Base-by-base conservation (phyloP, 2,888 invertebrate species). In the Ceramica pisi region DNA sequence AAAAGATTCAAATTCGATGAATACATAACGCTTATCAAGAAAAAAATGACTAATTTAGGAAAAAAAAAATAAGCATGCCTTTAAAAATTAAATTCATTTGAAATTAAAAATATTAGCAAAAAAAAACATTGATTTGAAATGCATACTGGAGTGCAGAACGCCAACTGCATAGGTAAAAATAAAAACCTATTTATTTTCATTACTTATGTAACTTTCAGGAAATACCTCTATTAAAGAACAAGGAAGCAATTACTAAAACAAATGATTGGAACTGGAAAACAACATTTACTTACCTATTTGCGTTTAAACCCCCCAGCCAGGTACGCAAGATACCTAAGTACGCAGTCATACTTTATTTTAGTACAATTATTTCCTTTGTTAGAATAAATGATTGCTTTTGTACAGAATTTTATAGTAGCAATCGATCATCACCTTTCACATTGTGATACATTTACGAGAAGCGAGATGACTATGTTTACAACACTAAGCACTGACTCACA, bases 381-480 rank as follows among this genome's bases (percentile, higher is more conserved):
- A 19, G 7, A 65, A 57, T 9, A 26, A 23, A 41, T 41, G 7
- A 61, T 46, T 41, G 38, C 35, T 26, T 51, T 41, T 41, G 38
- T 35, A 23, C 21, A 56, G 67, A 51, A 51, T 21, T 12, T 31
- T 60, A 46, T 38, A n/a, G 56, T 23, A 38, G 26, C 21, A 26
- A 59, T 75, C 57, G 23, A 75, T 75, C 75, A 71, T 55, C 48
- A 63, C 51, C 51, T 74, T 79, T 74, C 41, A 57, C 23, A 19
- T 16, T 50, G 16, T 48, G 41, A 67, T 67, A 67, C 64, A 65
- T 80, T 75, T 75, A 65, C 55, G 55, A 68, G 14, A 23, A 38
- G 48, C 26, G 55, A 57, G 21, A 70, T 31, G 55, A 65, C 48
- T 67, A 74, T 69, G 74, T 74, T 80, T 79, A 78, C 56, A 67